Conservation (phyloP, 2,113 vertebrate species). For the Megalops atlanticus region DNA sequence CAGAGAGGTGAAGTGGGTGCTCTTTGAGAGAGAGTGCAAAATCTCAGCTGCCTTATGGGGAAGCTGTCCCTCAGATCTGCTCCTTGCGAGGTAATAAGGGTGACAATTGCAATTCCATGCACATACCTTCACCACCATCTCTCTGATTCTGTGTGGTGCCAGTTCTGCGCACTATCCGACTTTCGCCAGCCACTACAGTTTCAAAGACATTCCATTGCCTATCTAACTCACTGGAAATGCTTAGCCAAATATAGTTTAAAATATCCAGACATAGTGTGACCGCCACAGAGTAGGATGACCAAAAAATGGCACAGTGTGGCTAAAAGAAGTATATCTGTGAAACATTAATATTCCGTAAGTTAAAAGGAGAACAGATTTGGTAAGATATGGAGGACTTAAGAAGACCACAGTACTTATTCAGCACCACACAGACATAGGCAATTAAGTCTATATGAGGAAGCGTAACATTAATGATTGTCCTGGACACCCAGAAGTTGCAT, state of each 20-base stretch:
- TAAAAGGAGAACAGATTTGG: no score
- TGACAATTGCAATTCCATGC: slow-evolving; percentile 64
- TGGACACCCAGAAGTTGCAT: background rate
- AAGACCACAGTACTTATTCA: slow-evolving; percentile 3
- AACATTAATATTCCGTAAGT: no score
- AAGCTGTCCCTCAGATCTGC: slow-evolving; percentile 50
- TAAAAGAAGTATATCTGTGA: no score
- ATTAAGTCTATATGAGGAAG: background rate
- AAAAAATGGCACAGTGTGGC: no score
- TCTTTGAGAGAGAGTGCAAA: slow-evolving; percentile 36
- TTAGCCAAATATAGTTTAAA: slow-evolving; percentile 48
- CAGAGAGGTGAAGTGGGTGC: slow-evolving; percentile 34
- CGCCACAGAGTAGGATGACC: no score
- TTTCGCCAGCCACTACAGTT: slow-evolving; percentile 47
- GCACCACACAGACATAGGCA: no score
- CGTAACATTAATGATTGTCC: background rate
- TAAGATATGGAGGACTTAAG: background rate
- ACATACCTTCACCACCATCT: slow-evolving; percentile 50
- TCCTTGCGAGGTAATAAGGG: slow-evolving; percentile 55
- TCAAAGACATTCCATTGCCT: slow-evolving; percentile 51
- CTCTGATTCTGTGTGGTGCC: background rate
- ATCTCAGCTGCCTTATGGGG: slow-evolving; percentile 32
- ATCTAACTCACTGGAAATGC: slow-evolving; percentile 50
- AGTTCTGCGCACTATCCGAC: background rate
- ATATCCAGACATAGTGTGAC: no score